Evolutionary conservation across 2,888 invertebrate genomes (phyloP), one percentile per base, ranked within the genome.

Genomic region (Anticlea derivata): DNA sequence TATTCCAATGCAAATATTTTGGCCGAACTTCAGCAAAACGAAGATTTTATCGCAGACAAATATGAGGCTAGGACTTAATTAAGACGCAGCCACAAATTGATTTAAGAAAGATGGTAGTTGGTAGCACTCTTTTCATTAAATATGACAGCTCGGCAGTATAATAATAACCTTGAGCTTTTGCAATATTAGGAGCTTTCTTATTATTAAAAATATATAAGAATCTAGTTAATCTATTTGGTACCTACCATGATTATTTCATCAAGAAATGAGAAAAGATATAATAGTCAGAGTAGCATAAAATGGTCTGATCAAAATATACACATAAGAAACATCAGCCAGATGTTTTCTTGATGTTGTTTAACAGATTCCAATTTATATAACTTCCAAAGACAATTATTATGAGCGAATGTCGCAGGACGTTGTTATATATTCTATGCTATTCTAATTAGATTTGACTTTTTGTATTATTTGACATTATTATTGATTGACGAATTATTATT

Each of bases 1-100:
- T 17, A 60, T 60, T 52, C 51, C 52, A 48, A 57, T 60, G 60
- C 52, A 60, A 60, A 57, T 57, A 39, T 30, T 45, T 41, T 45
- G 35, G 17, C 41, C 50, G 45, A 54, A 56, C 45, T 50, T 48
- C 41, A 45, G 43, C 46, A 46, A 46, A 55, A 54, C 47, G 37
- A 45, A 39, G 43, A 40, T 30, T 49, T 54, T 58, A 46, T 47
- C 20, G 33, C 26, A 34, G 33, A 38, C 27, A 45, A 50, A 50
- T 44, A 50, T 53, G 40, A 48, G 29, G 27, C 38, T 26, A 41
- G 37, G 11, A 39, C 46, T 55, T 41, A 51, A 44, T 49, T 51
- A 58, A 37, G 30, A 37, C 22, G 33, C 10, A 22, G 30, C 24
- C 35, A 38, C 24, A 31, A 47, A 41, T 22, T 17, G 26, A 50